Conservation (phyloP, 2,113 vertebrate genomes). For the Dasyornis broadbenti region DNA sequence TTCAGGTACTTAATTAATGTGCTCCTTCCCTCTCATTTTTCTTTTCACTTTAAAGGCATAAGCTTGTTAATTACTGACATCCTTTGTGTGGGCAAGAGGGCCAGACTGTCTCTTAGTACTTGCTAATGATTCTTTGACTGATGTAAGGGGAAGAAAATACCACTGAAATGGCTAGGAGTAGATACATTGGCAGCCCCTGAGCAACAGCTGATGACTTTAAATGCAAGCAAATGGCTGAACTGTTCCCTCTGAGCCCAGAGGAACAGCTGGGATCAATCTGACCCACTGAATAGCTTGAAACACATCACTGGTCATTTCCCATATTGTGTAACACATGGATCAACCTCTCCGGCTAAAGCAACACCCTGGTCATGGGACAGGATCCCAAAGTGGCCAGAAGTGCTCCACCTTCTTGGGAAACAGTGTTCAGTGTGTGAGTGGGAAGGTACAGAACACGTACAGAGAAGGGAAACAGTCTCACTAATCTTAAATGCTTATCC, state of each 20-base stretch:
- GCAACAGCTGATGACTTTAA: background rate
- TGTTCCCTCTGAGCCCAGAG: background rate
- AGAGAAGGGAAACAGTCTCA: background rate
- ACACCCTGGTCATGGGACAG: rapidly evolving
- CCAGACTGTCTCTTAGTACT: background rate
- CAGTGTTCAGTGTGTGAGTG: rapidly evolving
- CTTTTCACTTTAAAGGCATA: background rate
- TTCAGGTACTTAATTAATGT: background rate
- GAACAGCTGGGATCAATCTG: background rate
- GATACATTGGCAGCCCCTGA: background rate
- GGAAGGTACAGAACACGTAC: background rate
- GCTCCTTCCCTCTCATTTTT: background rate
- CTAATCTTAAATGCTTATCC: background rate
- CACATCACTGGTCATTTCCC: background rate
- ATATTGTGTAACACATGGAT: background rate
- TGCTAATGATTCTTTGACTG: background rate
- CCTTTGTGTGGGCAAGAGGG: background rate
- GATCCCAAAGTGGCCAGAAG: background rate
- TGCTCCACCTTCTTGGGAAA: background rate
- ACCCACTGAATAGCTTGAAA: background rate
- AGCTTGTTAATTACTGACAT: background rate
- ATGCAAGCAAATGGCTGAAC: background rate
- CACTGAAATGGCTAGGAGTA: background rate
- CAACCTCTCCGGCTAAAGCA: background rate
- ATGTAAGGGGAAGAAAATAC: background rate